These are phyloP conservation scores for Lynx canadensis DNA, from an alignment of 2,113 vertebrate species.

Conservation along the genomic window DNA sequence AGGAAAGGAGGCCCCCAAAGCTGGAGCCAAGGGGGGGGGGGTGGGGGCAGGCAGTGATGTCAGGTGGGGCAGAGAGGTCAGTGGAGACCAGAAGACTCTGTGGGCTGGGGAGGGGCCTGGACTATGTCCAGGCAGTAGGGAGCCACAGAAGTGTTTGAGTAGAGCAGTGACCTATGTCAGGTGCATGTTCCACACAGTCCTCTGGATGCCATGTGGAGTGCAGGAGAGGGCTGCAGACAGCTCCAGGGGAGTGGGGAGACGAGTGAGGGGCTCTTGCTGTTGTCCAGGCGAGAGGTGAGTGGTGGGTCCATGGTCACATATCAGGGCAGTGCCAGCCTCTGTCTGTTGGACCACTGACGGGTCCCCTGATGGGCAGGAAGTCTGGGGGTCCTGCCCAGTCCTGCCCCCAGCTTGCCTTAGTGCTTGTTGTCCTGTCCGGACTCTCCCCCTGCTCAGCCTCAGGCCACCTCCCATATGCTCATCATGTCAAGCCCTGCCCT, in stretches of 20 bases:
- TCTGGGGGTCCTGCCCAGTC: neutral
- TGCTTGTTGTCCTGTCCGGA: neutral
- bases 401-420: neutral
- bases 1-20: neutral
- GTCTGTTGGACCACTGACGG: neutral
- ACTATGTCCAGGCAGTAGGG: neutral
- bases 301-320: neutral
- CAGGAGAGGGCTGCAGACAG: neutral
- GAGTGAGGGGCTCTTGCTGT: neutral
- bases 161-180: neutral
- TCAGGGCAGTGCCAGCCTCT: neutral
- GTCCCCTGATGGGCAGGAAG: neutral
- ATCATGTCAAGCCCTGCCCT: neutral
- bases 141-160: neutral
- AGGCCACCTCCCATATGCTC: neutral
- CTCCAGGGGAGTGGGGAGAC: fast-evolving
- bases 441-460: neutral
- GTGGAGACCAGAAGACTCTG: neutral
- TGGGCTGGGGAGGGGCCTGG: too few relatives aligned
- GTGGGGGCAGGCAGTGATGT: too few relatives aligned
- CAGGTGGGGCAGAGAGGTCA: neutral
- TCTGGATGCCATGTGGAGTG: neutral
- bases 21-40: too few relatives aligned
- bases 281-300: neutral
- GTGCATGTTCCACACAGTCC: fast-evolving